Evolutionary conservation across 2,888 invertebrate genomes (phyloP).

Genomic region (Hydrotaea cyrtoneurina): DNA sequence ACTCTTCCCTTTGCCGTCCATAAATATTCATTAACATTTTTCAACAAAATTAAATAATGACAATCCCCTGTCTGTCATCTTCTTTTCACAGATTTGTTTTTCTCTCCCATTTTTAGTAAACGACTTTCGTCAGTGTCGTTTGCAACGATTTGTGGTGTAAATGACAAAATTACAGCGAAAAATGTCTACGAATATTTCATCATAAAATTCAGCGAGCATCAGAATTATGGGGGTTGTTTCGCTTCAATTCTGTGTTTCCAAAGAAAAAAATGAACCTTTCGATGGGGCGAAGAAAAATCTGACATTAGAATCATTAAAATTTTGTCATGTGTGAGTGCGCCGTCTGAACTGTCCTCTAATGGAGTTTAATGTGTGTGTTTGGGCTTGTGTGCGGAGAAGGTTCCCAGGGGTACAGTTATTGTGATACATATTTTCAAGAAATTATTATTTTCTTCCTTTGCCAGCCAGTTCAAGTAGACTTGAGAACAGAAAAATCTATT

Average conservation of each 20-base stretch:
- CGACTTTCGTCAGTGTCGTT: constrained; percentile 26
- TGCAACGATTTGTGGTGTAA: constrained; percentile 1
- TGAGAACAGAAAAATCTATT: too few species aligned
- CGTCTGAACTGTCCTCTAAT: too few species aligned
- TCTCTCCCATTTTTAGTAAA: neutral
- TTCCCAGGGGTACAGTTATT: constrained; percentile 5
- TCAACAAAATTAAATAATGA: constrained; percentile 21
- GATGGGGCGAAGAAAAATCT: neutral
- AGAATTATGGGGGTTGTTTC: neutral
- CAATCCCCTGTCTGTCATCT: neutral
- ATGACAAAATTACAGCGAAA: constrained; percentile 5
- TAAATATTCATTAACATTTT: constrained; percentile 55
- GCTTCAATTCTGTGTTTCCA: neutral
- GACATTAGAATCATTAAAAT: neutral
- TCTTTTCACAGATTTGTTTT: constrained; percentile 36
- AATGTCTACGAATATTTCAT: constrained; percentile 2
- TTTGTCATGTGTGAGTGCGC: neutral
- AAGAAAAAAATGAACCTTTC: neutral
- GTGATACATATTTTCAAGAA: neutral
- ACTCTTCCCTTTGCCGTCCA: constrained; percentile 46
- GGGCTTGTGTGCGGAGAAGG: neutral
- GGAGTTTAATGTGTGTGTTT: neutral
- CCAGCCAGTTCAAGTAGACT: neutral
- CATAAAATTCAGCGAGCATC: neutral
- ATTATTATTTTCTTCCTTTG: neutral